These are phyloP conservation scores for Augiades crinisus DNA, from an alignment of 2,888 invertebrate genomes.

Conservation along the genomic window DNA sequence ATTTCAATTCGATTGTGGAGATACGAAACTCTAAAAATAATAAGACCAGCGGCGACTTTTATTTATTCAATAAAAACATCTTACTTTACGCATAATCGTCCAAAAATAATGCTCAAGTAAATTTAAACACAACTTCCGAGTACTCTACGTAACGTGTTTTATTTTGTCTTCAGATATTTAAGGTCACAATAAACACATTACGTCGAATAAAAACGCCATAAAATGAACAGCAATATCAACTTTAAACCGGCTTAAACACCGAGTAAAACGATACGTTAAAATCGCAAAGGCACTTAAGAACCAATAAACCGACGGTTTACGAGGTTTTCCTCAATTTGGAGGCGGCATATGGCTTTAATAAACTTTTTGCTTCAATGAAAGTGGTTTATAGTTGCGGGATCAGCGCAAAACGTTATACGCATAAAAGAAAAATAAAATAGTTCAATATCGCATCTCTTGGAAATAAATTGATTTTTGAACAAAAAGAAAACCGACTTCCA, in stretches of 20 bases:
- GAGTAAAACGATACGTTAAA: conserved; percentile 21
- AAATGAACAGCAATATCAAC: conserved; percentile 9
- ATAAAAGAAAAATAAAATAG: not conserved
- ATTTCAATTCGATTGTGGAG: too few relatives aligned
- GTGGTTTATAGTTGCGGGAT: conserved; percentile 10
- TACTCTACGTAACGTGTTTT: too few relatives aligned
- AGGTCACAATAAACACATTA: not conserved
- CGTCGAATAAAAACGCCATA: conserved; percentile 12
- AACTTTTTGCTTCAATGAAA: conserved; percentile 15
- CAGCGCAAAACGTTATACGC: conserved; percentile 11
- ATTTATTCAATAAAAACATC: too few relatives aligned
- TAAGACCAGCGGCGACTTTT: too few relatives aligned
- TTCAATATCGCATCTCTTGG: too few relatives aligned
- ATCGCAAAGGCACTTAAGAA: conserved; percentile 25
- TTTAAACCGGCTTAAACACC: conserved; percentile 17
- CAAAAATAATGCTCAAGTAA: too few relatives aligned
- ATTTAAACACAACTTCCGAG: too few relatives aligned
- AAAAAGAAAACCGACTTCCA: too few relatives aligned
- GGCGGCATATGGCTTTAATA: conserved; percentile 20
- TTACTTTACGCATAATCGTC: too few relatives aligned
- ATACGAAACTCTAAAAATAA: too few relatives aligned
- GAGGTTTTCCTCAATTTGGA: conserved; percentile 23
- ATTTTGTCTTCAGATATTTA: too few relatives aligned
- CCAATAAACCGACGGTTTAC: conserved; percentile 23
- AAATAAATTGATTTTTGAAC: too few relatives aligned